Evolutionary conservation across 37 sponge, comb jelly and placozoan genomes (phyloP).

Genomic region (Oopsacas minuta): DNA sequence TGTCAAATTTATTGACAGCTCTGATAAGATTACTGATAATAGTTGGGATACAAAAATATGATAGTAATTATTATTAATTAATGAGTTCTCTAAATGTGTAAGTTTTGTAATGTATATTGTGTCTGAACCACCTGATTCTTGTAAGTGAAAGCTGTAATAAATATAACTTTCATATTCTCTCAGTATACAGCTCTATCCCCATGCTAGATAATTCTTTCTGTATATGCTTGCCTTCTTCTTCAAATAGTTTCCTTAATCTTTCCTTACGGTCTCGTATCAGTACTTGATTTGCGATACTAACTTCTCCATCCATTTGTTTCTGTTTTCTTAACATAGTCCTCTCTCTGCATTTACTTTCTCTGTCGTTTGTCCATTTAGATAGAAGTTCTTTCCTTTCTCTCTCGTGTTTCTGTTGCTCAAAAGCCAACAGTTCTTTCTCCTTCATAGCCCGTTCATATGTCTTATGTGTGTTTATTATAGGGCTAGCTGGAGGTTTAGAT

Average conservation of each 20-base stretch:
- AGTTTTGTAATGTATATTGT: too few species aligned
- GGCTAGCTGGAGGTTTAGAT: neutral
- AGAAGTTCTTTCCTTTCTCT: slow-evolving; percentile 7
- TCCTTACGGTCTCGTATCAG: neutral
- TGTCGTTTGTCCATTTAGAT: neutral
- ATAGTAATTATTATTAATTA: too few species aligned
- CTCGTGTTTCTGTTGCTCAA: neutral
- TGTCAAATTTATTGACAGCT: too few species aligned
- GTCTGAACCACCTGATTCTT: too few species aligned
- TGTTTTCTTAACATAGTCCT: neutral
- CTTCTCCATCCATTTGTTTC: neutral
- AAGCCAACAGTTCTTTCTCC: neutral
- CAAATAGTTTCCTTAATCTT: neutral
- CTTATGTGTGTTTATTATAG: neutral
- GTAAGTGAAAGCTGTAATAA: too few species aligned
- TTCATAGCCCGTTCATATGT: neutral
- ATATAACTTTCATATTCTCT: slow-evolving; percentile 13
- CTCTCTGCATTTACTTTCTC: neutral
- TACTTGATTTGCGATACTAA: neutral
- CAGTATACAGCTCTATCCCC: neutral
- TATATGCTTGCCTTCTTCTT: neutral
- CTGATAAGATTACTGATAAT: too few species aligned
- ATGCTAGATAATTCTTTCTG: neutral
- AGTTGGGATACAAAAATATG: too few species aligned
- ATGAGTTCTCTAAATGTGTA: too few species aligned